These are phyloP conservation scores for Cervus canadensis DNA, from an alignment of 2,113 vertebrate species.

Conservation along the genomic window DNA sequence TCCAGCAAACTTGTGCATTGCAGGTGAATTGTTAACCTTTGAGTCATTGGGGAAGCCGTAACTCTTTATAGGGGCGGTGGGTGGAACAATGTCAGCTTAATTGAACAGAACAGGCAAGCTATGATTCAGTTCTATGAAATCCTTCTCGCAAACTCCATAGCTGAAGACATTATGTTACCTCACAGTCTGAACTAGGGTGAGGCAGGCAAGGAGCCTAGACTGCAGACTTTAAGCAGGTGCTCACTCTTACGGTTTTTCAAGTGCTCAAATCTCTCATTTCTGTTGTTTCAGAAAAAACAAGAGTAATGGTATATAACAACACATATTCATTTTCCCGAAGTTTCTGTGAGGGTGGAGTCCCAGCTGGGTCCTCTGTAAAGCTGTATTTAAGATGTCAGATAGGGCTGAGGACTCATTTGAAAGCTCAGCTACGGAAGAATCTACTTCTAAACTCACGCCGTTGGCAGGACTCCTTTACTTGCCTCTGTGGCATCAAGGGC, in stretches of 20 bases:
- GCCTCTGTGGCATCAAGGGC: no score
- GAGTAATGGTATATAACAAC: not conserved
- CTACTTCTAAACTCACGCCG: not conserved
- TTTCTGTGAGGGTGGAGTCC: not conserved
- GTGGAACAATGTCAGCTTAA: not conserved
- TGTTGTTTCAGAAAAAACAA: not conserved
- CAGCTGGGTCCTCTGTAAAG: not conserved
- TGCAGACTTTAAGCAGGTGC: not conserved
- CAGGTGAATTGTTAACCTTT: not conserved
- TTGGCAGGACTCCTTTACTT: not conserved
- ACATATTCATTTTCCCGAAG: rapidly evolving
- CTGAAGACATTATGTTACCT: not conserved
- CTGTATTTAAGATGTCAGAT: not conserved
- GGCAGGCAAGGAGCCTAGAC: no score
- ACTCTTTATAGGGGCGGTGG: rapidly evolving
- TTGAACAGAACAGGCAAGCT: not conserved
- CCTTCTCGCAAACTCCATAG: not conserved
- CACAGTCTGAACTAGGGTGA: rapidly evolving
- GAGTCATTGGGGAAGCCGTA: not conserved
- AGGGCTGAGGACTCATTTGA: not conserved
- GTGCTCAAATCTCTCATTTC: not conserved
- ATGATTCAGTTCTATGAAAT: not conserved
- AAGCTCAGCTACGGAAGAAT: not conserved
- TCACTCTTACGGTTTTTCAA: rapidly evolving
- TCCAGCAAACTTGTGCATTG: not conserved